These are phyloP conservation scores for Ibycter americanus DNA, from an alignment of 2,797 vertebrate species.

Conservation along the genomic window DNA sequence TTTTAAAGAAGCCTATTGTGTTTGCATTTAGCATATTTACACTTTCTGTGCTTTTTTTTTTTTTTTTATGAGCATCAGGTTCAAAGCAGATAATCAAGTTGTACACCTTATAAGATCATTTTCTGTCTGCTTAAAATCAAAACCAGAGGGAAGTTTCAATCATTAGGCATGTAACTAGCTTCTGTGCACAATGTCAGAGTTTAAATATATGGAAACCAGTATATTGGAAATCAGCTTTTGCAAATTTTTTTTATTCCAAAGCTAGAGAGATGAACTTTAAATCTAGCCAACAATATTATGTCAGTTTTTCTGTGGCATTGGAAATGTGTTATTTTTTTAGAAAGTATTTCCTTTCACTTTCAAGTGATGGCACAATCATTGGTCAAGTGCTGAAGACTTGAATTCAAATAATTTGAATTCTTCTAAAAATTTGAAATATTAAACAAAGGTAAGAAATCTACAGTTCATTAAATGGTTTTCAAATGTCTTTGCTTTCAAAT, in stretches of 20 bases:
- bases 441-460: not conserved
- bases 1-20: not conserved
- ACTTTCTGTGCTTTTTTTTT: not conserved
- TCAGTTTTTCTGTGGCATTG: not conserved
- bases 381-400: not conserved
- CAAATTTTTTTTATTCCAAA: not conserved
- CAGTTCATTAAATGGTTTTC: not conserved
- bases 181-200: not conserved
- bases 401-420: not conserved
- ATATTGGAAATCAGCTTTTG: not conserved
- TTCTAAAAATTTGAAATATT: not conserved
- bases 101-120: not conserved
- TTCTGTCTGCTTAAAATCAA: not conserved
- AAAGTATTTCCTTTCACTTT: slow-evolving; percentile 55
- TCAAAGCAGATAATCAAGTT: not conserved
- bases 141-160: not conserved
- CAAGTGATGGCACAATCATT: slow-evolving; percentile 3
- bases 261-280: not conserved
- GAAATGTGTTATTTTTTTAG: not conserved
- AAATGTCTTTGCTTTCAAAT: not conserved
- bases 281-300: not conserved
- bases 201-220: not conserved
- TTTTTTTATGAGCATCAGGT: not conserved
- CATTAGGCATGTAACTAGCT: not conserved
- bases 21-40: not conserved